Percentiles rank a stretch among this genome's conserved stretches.
Evolutionary conservation across 2,797 vertebrate species (phyloP).

Genomic region (Acipenser ruthenus): DNA sequence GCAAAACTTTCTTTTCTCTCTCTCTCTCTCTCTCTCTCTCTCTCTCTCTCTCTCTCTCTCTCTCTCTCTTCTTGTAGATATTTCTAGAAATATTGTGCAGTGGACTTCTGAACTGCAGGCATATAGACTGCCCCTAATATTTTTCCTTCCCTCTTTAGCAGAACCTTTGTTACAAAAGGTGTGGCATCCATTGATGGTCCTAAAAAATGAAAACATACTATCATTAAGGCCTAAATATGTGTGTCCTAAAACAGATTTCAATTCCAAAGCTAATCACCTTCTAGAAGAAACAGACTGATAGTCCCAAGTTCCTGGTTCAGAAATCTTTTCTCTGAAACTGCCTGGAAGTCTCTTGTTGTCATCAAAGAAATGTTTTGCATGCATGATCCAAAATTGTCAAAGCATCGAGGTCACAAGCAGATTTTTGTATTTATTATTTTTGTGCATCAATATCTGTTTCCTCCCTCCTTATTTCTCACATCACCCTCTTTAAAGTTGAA

Average conservation of each 20-base stretch:
- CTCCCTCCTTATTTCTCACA: conserved; percentile 5
- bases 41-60: conserved; percentile 3
- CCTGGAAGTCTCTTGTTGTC: conserved; percentile 39
- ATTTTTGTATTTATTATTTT: conserved; percentile 37
- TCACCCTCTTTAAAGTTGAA: background rate
- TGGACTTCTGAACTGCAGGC: conserved; percentile 34
- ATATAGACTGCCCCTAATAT: conserved; percentile 19
- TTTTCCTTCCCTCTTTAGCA: no score
- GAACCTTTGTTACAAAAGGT: no score
- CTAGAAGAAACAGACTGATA: conserved; percentile 1
- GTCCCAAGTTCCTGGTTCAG: conserved; percentile 30
- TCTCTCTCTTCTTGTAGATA: conserved; percentile 26
- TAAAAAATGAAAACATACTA: no score
- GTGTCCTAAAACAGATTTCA: no score
- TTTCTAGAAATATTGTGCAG: conserved; percentile 36
- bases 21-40: no score
- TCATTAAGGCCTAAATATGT: no score
- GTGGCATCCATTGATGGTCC: no score
- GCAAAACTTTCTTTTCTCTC: no score
- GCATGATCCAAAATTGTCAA: conserved; percentile 70
- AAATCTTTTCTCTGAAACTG: conserved; percentile 48
- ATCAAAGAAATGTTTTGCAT: conserved; percentile 47
- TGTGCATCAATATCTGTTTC: conserved; percentile 12
- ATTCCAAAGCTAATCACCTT: background rate
- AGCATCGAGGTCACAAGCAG: conserved; percentile 49